Percentiles rank a stretch among this genome's conserved stretches.
These are phyloP conservation scores for Todiramphus chloris DNA, from an alignment of 2,113 vertebrate genomes.

Conservation along the genomic window DNA sequence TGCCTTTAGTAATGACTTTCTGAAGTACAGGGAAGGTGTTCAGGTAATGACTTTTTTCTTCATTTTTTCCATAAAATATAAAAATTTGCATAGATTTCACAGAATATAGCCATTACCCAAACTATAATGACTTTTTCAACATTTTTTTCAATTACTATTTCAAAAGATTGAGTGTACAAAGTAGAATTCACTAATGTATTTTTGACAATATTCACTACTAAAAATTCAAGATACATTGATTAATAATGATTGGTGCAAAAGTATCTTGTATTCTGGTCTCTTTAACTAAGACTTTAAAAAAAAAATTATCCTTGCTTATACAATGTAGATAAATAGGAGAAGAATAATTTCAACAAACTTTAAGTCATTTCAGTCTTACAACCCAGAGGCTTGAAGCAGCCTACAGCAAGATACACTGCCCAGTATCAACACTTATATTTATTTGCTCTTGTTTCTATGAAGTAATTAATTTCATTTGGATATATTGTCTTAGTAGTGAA, in stretches of 20 bases:
- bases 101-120: neutral
- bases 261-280: neutral
- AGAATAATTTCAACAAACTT: neutral
- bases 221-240: neutral
- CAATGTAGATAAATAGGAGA: neutral
- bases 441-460: neutral
- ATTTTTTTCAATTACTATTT: neutral
- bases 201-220: neutral
- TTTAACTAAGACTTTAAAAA: neutral
- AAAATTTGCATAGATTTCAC: neutral
- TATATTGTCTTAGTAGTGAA: neutral
- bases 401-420: neutral
- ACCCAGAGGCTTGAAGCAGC: neutral
- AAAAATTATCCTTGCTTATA: neutral
- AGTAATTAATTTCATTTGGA: neutral
- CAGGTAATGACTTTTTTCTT: neutral
- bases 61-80: neutral
- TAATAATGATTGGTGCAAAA: neutral
- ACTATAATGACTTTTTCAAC: neutral
- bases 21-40: neutral
- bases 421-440: neutral
- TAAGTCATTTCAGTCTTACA: neutral
- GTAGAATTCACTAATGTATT: neutral
- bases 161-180: neutral
- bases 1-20: neutral